Evolutionary conservation across 2,797 vertebrate genomes (phyloP).

Genomic region (Manis crassicaudata): DNA sequence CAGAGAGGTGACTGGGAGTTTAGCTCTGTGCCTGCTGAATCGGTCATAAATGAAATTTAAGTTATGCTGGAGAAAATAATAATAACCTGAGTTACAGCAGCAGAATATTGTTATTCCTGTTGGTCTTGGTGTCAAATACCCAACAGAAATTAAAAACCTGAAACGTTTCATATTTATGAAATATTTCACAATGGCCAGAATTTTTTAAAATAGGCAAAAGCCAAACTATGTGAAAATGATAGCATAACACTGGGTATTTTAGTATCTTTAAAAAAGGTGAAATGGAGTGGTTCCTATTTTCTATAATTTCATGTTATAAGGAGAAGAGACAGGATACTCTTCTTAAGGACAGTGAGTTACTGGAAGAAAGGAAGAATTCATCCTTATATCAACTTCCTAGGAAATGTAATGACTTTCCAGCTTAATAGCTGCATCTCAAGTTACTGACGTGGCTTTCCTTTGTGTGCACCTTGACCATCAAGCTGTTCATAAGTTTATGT

Average conservation of each 20-base stretch:
- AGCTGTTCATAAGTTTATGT: not conserved
- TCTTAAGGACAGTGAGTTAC: not conserved
- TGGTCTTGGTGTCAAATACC: not conserved
- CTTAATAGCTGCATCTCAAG: not conserved
- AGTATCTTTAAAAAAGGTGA: not conserved
- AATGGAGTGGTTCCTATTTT: constrained; percentile 10
- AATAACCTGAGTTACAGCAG: not conserved
- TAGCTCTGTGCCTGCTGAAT: constrained; percentile 58
- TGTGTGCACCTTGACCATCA: not conserved
- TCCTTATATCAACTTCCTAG: not conserved
- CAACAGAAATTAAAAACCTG: not conserved
- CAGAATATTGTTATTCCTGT: not conserved
- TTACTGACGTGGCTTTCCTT: not conserved
- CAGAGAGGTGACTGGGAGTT: constrained; percentile 70
- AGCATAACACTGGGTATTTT: not conserved
- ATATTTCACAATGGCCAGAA: not conserved
- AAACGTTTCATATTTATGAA: not conserved
- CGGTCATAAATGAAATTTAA: constrained; percentile 61
- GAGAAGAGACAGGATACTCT: not conserved
- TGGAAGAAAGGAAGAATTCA: not conserved
- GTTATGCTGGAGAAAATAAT: constrained; percentile 48
- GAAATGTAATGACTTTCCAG: not conserved
- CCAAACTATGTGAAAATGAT: not conserved
- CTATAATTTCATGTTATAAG: not conserved
- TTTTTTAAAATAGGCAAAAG: not conserved